Evolutionary conservation across 2,113 vertebrate genomes (phyloP).

Genomic region (Trachemys scripta): DNA sequence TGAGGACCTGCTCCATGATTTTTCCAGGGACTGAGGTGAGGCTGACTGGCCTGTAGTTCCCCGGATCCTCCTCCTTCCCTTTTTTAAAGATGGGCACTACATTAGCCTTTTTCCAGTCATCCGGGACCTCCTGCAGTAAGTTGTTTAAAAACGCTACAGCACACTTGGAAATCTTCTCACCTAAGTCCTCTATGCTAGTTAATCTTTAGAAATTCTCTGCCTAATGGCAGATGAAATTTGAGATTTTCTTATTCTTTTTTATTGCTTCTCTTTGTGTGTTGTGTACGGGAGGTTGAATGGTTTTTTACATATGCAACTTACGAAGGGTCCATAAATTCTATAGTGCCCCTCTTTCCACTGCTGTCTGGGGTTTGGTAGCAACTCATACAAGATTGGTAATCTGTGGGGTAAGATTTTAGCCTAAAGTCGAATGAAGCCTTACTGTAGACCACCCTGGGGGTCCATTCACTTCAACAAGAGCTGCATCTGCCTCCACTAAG

Average conservation of each 20-base stretch:
- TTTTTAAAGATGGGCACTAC: too few relatives aligned
- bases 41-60: too few relatives aligned
- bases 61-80: too few relatives aligned
- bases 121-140: background rate
- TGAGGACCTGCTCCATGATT: too few relatives aligned
- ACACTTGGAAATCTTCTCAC: background rate
- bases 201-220: background rate
- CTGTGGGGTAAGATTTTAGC: background rate
- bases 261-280: background rate
- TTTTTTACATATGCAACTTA: background rate
- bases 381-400: background rate
- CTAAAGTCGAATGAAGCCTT: background rate
- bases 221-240: background rate
- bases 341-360: accelerated
- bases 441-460: background rate
- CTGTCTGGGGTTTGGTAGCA: background rate
- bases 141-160: background rate
- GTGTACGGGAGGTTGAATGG: background rate
- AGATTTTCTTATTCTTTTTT: background rate
- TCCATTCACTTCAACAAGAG: accelerated
- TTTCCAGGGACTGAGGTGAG: too few relatives aligned
- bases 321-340: background rate
- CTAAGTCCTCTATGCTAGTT: background rate
- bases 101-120: too few relatives aligned
- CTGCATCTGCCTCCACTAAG: background rate